A percentile compares a stretch with the other conserved stretches of the same genome.
phyloP scores from a whole-genome alignment of 2,113 vertebrate genomes.

The Dromas ardeola region DNA sequence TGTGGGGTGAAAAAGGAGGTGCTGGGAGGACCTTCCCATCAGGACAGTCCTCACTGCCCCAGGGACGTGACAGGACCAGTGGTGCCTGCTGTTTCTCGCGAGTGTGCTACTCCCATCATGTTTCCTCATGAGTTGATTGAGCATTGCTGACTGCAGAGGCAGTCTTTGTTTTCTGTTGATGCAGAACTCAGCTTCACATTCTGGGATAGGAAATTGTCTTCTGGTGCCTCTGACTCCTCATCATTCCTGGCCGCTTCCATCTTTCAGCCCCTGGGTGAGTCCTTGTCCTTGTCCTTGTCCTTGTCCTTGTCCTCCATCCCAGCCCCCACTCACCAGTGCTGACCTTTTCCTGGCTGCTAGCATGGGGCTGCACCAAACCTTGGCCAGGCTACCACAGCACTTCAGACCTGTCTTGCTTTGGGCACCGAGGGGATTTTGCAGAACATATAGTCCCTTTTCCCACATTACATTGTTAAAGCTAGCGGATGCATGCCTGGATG shows the following conservation, averaged over 20 bases:
- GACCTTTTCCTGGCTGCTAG: not conserved
- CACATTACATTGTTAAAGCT: not conserved
- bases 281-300: not conserved
- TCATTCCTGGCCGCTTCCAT: not conserved
- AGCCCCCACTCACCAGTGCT: not conserved
- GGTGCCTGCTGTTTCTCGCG: accelerated
- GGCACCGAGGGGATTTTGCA: not conserved
- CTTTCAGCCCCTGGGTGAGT: not conserved
- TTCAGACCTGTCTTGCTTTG: not conserved
- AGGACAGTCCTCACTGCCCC: not conserved
- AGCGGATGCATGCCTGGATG: too few relatives aligned
- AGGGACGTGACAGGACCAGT: accelerated
- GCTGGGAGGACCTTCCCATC: not conserved
- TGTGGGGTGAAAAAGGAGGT: not conserved
- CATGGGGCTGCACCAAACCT: not conserved
- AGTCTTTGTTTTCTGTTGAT: not conserved
- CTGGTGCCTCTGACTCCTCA: not conserved
- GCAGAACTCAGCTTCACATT: not conserved
- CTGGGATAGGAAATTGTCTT: not conserved
- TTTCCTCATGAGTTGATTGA: not conserved
- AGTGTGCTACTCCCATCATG: not conserved
- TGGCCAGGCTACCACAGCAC: not conserved
- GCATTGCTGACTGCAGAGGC: accelerated
- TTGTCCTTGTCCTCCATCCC: not conserved
- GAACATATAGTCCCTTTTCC: not conserved